These are phyloP conservation scores for Cerastis leucographa DNA, from an alignment of 2,888 invertebrate genomes.

Conservation along the genomic window DNA sequence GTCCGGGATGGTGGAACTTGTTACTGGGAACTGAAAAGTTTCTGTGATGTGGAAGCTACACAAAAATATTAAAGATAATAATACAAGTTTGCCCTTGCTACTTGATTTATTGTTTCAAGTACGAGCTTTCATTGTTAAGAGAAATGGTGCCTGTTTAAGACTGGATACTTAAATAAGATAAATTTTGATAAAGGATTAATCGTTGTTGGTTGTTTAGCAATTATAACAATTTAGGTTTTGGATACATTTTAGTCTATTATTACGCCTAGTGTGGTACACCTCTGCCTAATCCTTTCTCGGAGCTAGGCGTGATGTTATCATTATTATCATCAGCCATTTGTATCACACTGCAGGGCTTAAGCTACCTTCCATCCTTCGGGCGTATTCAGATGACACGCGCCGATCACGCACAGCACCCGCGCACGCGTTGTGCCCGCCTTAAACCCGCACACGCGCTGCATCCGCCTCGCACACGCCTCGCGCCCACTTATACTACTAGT, in stretches of 20 bases:
- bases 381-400: no score
- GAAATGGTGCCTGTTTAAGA: slow-evolving; percentile 27
- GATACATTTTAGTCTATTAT: background rate
- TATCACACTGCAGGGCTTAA: background rate
- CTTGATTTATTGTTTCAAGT: slow-evolving; percentile 67
- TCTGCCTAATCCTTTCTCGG: background rate
- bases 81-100: slow-evolving; percentile 47
- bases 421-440: no score
- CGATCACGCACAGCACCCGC: no score
- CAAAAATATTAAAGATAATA: slow-evolving; percentile 68
- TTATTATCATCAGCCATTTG: background rate
- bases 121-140: slow-evolving; percentile 35
- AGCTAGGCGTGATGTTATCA: background rate
- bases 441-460: no score
- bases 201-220: background rate
- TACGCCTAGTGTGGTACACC: background rate
- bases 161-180: slow-evolving; percentile 25
- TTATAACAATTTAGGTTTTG: background rate
- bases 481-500: no score
- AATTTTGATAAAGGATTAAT: background rate
- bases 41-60: slow-evolving; percentile 56
- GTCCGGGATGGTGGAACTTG: slow-evolving; percentile 72
- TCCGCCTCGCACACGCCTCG: no score
- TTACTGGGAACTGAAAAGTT: slow-evolving; percentile 71
- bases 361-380: background rate